phyloP scores from a whole-genome alignment of 2,113 vertebrate species.

The Galbula dea region DNA sequence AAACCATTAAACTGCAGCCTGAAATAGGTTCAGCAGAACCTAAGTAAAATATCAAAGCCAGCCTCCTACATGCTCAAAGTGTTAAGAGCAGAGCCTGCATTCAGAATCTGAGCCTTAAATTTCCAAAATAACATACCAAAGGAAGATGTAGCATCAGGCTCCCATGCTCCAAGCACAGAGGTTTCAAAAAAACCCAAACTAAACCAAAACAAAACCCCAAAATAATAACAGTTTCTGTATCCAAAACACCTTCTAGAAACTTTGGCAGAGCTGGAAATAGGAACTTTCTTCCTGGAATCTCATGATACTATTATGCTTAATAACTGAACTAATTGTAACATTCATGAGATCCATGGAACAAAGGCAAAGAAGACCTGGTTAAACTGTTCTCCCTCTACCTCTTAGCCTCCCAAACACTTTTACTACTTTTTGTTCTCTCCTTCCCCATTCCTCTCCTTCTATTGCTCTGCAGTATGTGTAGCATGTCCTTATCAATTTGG shows the following conservation, averaged over 20 bases:
- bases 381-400: neutral
- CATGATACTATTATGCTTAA: neutral
- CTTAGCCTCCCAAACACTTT: neutral
- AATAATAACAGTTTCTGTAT: neutral
- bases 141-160: neutral
- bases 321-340: neutral
- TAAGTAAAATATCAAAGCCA: constrained; percentile 51
- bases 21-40: constrained; percentile 55
- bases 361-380: neutral
- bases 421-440: neutral
- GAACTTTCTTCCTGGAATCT: neutral
- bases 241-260: neutral
- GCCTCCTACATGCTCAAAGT: constrained; percentile 51
- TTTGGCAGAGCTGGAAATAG: neutral
- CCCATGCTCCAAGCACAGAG: neutral
- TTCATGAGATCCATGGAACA: neutral
- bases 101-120: neutral
- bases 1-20: constrained; percentile 23
- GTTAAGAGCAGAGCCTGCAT: constrained; percentile 40
- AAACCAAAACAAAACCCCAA: neutral
- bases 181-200: neutral
- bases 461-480: neutral
- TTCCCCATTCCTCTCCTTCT: neutral
- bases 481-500: neutral
- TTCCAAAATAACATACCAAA: constrained; percentile 9